These are phyloP conservation scores for Grantiella picta DNA, from an alignment of 2,113 vertebrate species.

Conservation along the genomic window DNA sequence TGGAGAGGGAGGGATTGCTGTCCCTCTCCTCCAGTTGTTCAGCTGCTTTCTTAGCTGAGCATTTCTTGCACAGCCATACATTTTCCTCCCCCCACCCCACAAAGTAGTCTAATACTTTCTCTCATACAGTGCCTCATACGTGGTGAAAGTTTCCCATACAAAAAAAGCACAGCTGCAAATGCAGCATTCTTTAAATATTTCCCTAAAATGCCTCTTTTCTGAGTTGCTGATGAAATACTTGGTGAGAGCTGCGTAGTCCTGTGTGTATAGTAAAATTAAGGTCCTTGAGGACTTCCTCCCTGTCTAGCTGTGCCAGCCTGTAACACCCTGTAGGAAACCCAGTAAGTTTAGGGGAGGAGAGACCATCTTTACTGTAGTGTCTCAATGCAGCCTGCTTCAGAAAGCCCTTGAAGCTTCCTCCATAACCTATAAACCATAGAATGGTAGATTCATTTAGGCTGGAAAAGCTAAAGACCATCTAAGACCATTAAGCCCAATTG, in stretches of 20 bases:
- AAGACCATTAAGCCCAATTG: not conserved
- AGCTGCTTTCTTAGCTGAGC: not conserved
- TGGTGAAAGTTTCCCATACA: not conserved
- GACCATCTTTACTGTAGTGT: not conserved
- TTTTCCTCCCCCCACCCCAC: rapidly evolving
- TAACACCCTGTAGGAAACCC: not conserved
- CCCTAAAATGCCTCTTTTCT: not conserved
- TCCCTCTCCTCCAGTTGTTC: not conserved
- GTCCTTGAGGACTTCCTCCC: not conserved
- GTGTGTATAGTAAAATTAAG: not conserved
- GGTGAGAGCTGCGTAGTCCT: not conserved
- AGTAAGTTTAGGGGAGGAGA: not conserved
- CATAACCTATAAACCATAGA: not conserved
- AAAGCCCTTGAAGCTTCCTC: not conserved
- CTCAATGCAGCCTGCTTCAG: not conserved
- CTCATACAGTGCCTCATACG: not conserved
- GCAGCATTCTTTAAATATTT: not conserved
- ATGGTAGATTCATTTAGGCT: rapidly evolving
- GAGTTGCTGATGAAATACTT: not conserved
- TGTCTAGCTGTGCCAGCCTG: not conserved
- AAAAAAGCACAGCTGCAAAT: not conserved
- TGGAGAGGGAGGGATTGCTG: not conserved
- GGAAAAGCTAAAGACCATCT: not conserved
- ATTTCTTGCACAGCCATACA: not conserved
- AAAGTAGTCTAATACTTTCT: not conserved